These are phyloP conservation scores for Callipepla squamata DNA, from an alignment of 2,113 vertebrate genomes.

Conservation along the genomic window DNA sequence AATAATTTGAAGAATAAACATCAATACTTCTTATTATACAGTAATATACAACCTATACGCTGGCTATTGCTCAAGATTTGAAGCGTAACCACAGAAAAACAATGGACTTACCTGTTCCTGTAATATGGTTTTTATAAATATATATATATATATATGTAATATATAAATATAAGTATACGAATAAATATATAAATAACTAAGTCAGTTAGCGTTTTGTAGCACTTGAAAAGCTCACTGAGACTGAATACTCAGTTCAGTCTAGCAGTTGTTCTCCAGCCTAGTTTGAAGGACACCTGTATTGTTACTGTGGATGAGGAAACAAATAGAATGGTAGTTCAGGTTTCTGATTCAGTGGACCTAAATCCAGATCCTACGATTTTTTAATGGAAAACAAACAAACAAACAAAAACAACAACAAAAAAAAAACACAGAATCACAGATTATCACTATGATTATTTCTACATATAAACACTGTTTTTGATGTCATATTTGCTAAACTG, in stretches of 20 bases:
- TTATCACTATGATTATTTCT: not conserved
- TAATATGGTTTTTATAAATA: not conserved
- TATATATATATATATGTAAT: too few species aligned
- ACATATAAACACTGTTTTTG: not conserved
- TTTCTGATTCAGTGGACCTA: not conserved
- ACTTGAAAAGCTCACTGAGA: not conserved
- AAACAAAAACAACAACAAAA: not conserved
- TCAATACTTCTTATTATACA: not conserved
- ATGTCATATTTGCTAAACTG: not conserved
- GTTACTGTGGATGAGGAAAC: not conserved
- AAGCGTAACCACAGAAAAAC: not conserved
- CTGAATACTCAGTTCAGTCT: not conserved
- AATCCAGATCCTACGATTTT: not conserved
- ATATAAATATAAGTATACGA: too few species aligned
- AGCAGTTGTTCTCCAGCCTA: not conserved
- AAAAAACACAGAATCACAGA: not conserved
- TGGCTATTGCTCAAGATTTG: not conserved
- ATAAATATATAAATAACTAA: not conserved
- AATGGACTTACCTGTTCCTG: not conserved
- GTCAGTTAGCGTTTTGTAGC: not conserved
- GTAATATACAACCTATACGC: not conserved
- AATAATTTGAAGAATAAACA: not conserved
- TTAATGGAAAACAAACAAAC: not conserved
- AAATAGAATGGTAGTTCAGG: not conserved
- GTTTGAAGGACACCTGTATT: not conserved